Percentiles rank a stretch among this genome's conserved stretches.
These are phyloP conservation scores for Nixonia krombeini DNA, from an alignment of 1,140 invertebrate species.

Conservation along the genomic window DNA sequence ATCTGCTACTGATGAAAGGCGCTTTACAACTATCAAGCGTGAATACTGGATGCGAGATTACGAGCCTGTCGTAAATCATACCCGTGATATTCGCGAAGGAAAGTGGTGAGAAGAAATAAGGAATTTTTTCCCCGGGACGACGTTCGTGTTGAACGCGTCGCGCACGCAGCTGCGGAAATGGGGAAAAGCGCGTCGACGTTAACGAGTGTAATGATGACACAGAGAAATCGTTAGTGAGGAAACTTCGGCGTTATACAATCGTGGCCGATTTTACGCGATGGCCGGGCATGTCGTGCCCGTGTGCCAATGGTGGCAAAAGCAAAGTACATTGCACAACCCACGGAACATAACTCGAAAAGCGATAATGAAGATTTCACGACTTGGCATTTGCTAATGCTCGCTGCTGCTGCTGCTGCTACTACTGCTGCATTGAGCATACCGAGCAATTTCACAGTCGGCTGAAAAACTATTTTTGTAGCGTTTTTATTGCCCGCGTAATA, in stretches of 20 bases:
- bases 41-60: conserved; percentile 1
- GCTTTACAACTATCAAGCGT: conserved; percentile 1
- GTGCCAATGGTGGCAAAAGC: background rate
- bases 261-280: background rate
- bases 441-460: too few species aligned
- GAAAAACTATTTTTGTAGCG: too few species aligned
- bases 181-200: background rate
- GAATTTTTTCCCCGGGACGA: background rate
- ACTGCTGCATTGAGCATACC: background rate
- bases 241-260: background rate
- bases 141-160: background rate
- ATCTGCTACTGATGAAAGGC: conserved; percentile 1
- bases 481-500: too few species aligned
- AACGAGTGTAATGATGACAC: background rate
- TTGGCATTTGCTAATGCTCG: background rate
- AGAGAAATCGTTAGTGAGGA: background rate
- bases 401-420: background rate
- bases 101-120: background rate
- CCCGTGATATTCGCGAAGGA: background rate
- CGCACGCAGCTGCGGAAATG: background rate
- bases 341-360: background rate
- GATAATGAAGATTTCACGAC: background rate
- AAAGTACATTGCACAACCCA: too few species aligned
- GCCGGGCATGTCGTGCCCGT: background rate
- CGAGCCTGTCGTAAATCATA: background rate